Evolutionary conservation across 2,888 invertebrate species (phyloP).

Genomic region (Bugula neritina): DNA sequence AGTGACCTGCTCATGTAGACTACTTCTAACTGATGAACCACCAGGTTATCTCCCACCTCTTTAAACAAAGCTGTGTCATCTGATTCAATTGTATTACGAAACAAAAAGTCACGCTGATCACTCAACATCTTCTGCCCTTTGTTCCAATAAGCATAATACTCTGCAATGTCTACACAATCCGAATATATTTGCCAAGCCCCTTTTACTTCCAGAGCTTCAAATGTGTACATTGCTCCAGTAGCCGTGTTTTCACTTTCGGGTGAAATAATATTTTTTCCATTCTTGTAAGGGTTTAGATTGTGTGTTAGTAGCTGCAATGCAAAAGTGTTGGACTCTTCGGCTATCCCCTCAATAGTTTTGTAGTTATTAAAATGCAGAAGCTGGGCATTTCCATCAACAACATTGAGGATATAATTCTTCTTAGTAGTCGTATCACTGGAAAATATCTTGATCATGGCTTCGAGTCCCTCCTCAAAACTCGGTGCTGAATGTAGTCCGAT

Average conservation of each 20-base stretch:
- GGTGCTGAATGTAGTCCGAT: neutral
- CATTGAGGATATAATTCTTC: neutral
- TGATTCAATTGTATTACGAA: neutral
- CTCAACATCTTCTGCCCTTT: neutral
- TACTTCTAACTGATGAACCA: neutral
- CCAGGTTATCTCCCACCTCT: neutral
- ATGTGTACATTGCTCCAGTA: neutral
- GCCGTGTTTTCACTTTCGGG: neutral
- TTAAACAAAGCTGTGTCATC: neutral
- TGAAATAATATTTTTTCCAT: neutral
- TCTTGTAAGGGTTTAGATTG: neutral
- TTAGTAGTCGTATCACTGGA: neutral
- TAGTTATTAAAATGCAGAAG: neutral
- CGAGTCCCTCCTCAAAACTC: neutral
- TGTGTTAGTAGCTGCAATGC: neutral
- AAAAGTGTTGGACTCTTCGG: neutral
- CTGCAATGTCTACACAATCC: neutral
- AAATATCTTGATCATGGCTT: neutral
- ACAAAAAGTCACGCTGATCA: neutral
- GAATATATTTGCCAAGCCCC: neutral
- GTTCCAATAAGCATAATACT: neutral
- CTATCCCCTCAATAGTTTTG: neutral
- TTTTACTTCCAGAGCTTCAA: neutral
- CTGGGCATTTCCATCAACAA: neutral
- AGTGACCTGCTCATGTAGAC: neutral